A percentile compares a stretch with the other conserved stretches of the same genome.
Evolutionary conservation across 2,888 invertebrate genomes (phyloP).

Genomic region (Caenorhabditis uteleia): DNA sequence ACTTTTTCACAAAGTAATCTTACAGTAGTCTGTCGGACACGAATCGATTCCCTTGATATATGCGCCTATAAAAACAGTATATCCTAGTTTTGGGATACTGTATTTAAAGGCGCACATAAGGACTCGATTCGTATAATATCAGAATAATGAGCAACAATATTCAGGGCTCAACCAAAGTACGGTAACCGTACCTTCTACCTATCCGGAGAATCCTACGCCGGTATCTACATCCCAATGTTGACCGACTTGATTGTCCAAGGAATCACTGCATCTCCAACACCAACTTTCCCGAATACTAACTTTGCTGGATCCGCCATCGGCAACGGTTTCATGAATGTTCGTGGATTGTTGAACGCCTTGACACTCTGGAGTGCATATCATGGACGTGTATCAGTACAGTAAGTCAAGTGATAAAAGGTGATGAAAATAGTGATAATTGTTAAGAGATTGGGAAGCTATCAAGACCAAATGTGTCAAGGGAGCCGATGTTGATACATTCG

Average conservation of each 20-base stretch:
- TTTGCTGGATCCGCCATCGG: constrained; percentile 67
- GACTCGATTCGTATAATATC: background rate
- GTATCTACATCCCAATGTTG: constrained; percentile 72
- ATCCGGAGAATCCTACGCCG: constrained; percentile 73
- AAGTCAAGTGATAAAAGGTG: constrained; percentile 10
- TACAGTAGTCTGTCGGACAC: too few relatives aligned
- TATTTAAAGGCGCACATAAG: background rate
- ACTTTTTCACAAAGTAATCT: constrained; percentile 72
- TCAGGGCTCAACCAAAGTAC: constrained; percentile 70
- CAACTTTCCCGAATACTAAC: constrained; percentile 52
- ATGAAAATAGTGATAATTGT: constrained; percentile 3
- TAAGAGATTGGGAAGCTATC: constrained; percentile 51
- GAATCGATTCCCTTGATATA: too few relatives aligned
- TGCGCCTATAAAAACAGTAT: too few relatives aligned
- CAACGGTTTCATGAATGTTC: constrained; percentile 67
- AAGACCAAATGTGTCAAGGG: constrained; percentile 33
- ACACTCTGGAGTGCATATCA: constrained; percentile 64
- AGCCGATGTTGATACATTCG: constrained; percentile 51
- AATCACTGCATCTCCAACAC: constrained; percentile 45
- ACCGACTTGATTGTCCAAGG: constrained; percentile 67
- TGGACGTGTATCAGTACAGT: constrained; percentile 61
- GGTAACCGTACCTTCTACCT: constrained; percentile 71
- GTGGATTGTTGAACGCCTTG: constrained; percentile 57
- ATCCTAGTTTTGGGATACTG: background rate
- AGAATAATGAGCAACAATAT: constrained; percentile 7